Evolutionary conservation across 2,113 vertebrate genomes (phyloP).

Genomic region (Sander lucioperca): DNA sequence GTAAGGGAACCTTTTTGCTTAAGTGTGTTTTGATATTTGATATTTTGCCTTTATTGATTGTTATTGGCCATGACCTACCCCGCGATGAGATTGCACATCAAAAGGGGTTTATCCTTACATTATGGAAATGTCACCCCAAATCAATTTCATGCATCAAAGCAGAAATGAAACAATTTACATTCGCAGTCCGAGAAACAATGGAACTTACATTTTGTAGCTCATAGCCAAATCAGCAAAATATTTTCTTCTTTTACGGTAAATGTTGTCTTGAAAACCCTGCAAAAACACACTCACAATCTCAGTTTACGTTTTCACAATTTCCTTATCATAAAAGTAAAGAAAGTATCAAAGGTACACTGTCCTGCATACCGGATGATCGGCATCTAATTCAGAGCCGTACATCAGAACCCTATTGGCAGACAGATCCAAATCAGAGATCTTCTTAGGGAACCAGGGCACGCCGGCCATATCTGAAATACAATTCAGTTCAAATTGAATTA

Average conservation of each 20-base stretch:
- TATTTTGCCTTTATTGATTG: background rate
- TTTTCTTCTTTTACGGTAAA: conserved; percentile 92
- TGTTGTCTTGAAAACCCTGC: conserved; percentile 95
- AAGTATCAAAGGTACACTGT: background rate
- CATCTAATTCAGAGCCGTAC: conserved; percentile 93
- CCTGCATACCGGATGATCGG: conserved; percentile 78
- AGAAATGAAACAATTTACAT: background rate
- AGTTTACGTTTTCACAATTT: background rate
- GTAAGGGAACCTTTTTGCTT: background rate
- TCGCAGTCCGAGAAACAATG: background rate
- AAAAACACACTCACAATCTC: background rate
- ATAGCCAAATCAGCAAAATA: conserved; percentile 94
- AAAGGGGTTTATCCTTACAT: background rate
- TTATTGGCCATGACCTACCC: background rate
- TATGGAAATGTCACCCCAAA: background rate
- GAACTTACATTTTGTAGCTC: conserved; percentile 93
- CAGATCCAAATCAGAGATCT: conserved; percentile 93
- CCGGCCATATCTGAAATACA: conserved; percentile 67
- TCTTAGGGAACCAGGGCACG: conserved; percentile 93
- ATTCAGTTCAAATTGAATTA: background rate
- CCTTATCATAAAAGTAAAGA: background rate
- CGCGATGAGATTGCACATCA: background rate
- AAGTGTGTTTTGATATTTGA: background rate
- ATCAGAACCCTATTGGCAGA: conserved; percentile 92
- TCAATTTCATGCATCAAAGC: background rate